Evolutionary conservation across 2,113 vertebrate species (phyloP), one percentile per base, ranked within the genome.

Genomic region (Clarias batrachus): DNA sequence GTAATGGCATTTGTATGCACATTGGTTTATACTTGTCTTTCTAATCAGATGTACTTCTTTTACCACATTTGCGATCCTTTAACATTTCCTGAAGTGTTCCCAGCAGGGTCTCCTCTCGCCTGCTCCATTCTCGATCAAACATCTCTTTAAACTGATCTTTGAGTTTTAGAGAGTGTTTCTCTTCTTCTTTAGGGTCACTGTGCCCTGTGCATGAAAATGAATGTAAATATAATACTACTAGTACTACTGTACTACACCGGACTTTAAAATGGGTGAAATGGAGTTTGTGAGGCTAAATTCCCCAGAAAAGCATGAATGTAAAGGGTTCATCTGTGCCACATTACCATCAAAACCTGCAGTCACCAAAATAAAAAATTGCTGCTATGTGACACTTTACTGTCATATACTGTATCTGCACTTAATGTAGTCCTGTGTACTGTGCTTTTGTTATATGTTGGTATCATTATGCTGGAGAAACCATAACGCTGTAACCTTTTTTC

Each of bases 51-150:
- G 30, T 79, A 25, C 27, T 54, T n/a, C 81, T 82, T 48, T 48
- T 27, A 82, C 81, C 81, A 48, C 16, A 30, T 82, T 4, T 54
- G 37, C 1, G 25, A 25, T 82, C 41, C 7, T 65, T 66, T 48
- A 66, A 30, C 81, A 82, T 82, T 27, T 82, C 62, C 7, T 52
- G 37, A 66, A 82, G 2, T 54, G 37, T 82, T 82, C 63, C 81
- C 81, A 82, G 63, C 9, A 82, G 13, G n/a, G 81, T 65, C 37
- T 82, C 63, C 27, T 82, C 81, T 68, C 41, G 62, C 41, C 81
- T 82, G 81, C 81, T 68, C 81, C 81, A 52, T n/a, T 66, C 63
- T 37, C 60, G 60, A 65, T 82, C 59, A n/a, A 82, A 12, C 33
- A 82, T 63, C 60, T 54, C 37, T 27, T 30, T 82, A 65, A 82